Conservation (phyloP, 1,140 invertebrate genomes). For the Gyrodactylus salaris region DNA sequence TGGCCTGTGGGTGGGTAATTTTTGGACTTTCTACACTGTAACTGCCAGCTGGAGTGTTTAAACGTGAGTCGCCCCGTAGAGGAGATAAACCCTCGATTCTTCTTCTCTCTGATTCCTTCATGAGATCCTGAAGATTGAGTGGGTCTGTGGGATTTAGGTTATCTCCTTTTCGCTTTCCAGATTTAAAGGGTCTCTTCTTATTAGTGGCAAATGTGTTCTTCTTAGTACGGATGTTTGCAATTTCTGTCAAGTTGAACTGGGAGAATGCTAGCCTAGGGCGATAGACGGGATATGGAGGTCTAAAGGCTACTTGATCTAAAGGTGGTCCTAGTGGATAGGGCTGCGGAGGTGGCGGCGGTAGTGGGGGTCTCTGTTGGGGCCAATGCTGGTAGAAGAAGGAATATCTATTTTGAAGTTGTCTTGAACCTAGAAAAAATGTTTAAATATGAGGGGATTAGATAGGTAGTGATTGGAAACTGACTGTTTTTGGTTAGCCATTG, state of each 20-base stretch:
- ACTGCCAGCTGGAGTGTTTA: neutral
- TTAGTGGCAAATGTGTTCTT: neutral
- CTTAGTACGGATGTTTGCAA: neutral
- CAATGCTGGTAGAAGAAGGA: neutral
- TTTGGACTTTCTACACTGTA: neutral
- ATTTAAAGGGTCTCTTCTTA: neutral
- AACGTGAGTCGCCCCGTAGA: neutral
- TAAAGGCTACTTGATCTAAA: neutral
- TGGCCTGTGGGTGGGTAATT: neutral
- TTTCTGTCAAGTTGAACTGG: neutral
- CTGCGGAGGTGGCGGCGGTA: neutral
- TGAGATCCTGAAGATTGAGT: neutral
- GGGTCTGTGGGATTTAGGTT: constrained; percentile 5
- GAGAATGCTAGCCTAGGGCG: neutral
- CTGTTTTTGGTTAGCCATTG: neutral
- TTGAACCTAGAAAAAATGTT: neutral
- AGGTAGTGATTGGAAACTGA: neutral
- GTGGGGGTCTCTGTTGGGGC: neutral
- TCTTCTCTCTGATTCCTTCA: neutral
- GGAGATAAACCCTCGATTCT: constrained; percentile 2
- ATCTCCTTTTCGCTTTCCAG: neutral
- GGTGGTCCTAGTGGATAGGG: neutral
- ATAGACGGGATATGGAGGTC: neutral
- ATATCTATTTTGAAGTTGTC: neutral
- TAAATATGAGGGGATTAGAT: neutral